phyloP scores from a whole-genome alignment of 2,797 vertebrate genomes.

The Echiichthys vipera region DNA sequence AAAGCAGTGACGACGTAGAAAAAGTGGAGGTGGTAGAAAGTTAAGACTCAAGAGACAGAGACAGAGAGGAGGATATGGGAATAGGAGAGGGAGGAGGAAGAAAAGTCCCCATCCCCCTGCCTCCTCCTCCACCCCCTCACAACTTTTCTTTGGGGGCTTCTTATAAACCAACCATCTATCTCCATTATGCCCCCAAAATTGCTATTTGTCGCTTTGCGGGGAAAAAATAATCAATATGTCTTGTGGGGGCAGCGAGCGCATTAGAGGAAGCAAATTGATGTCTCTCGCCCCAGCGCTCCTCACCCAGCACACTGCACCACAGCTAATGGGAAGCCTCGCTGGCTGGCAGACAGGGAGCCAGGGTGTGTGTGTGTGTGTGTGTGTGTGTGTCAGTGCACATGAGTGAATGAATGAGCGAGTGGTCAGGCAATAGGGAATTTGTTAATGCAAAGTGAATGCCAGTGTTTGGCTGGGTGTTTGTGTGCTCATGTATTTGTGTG shows the following conservation, averaged over 20 bases:
- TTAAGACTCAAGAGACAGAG: slow-evolving; percentile 34
- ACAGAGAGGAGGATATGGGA: neutral
- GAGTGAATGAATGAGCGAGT: slow-evolving; percentile 72
- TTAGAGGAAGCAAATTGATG: slow-evolving; percentile 87
- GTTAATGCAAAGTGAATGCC: slow-evolving; percentile 81
- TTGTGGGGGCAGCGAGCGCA: slow-evolving; percentile 85
- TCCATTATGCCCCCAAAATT: slow-evolving; percentile 86
- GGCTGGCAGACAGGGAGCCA: slow-evolving; percentile 73
- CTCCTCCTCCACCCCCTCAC: slow-evolving; percentile 54
- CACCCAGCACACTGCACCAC: slow-evolving; percentile 79
- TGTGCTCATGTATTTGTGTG: slow-evolving; percentile 11
- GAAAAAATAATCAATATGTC: slow-evolving; percentile 88
- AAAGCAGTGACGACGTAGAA: slow-evolving; percentile 2
- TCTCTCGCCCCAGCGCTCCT: slow-evolving; percentile 82
- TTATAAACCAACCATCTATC: slow-evolving; percentile 87
- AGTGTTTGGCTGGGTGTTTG: slow-evolving; percentile 57
- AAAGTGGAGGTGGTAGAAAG: slow-evolving; percentile 14
- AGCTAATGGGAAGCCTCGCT: slow-evolving; percentile 82
- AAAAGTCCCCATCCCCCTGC: slow-evolving; percentile 31
- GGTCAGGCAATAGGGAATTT: slow-evolving; percentile 76
- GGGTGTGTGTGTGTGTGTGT: slow-evolving; percentile 41
- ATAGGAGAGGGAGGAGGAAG: slow-evolving; percentile 18
- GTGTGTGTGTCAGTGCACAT: slow-evolving; percentile 56
- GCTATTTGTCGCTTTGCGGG: slow-evolving; percentile 87
- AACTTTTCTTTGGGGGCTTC: slow-evolving; percentile 80